Base-by-base conservation (phyloP, 2,888 invertebrate species). In the Acanthococcus lagerstroemiae region DNA sequence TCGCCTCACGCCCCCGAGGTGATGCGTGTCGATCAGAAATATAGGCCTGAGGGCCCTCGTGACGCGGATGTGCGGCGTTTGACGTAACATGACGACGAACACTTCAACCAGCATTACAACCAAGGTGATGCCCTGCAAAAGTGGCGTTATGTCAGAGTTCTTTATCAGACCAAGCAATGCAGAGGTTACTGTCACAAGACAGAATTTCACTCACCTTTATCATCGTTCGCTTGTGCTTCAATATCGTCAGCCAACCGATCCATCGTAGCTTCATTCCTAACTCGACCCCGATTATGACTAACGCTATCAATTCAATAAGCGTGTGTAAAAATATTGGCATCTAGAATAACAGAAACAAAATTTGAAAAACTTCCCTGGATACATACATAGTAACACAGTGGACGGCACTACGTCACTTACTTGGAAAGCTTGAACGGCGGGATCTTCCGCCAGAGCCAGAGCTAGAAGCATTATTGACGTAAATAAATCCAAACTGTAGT, bases 1-100 rank as follows among this genome's bases (percentile, higher is more conserved):
- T 72, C 86, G 76, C 50, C 86, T 75, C 21, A 71, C 71, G 44
- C 71, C 71, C 7, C 71, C 87, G 72, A 88, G 87, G 71, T 88
- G 88, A 72, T 88, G 82, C 48, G 90, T 90, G 77, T 92, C 91
- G 55, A 92, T 86, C 48, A 93, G 77, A 78, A 92, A 92, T 72
- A 93, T 87, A n/a, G 92, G 92, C 17, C 92, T 80, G 12, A 92
- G 77, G 4, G 91, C 89, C 68, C 92, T 79, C n/a, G 91, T 90
- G 60, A 90, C 89, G 0, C 93, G 81, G 76, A 91, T 88, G 78
- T 93, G 92, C 0, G 87, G 87, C 0, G 87, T 85, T 75, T 90
- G 90, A 19, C 92, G 80, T 68, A 87, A 83, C 45, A 92, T 76
- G 60, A 92, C 88, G 45, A 85, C 84, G 56, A 90, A 80, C 0